Evolutionary conservation across 2,113 vertebrate species (phyloP).

Genomic region (Rhabdomys dilectus): DNA sequence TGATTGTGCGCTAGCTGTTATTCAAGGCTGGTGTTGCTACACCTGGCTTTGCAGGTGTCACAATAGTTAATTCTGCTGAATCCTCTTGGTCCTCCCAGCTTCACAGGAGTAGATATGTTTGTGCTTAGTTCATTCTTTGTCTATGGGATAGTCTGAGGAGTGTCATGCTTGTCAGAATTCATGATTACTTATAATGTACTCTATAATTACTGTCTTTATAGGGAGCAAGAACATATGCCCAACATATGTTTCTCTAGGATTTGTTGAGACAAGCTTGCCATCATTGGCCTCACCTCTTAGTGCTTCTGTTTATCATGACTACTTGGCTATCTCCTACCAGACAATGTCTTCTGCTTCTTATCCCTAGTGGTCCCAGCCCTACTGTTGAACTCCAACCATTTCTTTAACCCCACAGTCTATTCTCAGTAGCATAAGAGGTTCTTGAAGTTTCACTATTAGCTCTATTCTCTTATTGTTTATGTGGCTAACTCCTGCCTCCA

Average conservation of each 20-base stretch:
- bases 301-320: neutral
- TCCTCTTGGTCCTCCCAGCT: neutral
- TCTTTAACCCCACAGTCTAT: neutral
- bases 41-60: neutral
- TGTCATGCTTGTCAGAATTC: too few relatives aligned
- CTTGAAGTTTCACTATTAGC: too few relatives aligned
- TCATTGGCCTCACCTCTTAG: too few relatives aligned
- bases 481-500: neutral
- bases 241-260: neutral
- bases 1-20: too few relatives aligned
- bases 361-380: fast-evolving
- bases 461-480: neutral
- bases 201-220: neutral
- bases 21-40: neutral
- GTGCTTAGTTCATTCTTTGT: neutral
- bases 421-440: neutral
- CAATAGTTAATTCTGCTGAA: neutral
- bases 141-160: neutral
- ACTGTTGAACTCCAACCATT: neutral
- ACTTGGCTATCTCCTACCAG: neutral
- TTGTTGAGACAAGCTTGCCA: neutral
- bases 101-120: too few relatives aligned
- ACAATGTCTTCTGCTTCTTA: neutral
- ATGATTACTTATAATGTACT: neutral
- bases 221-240: neutral